A percentile compares a stretch with the other conserved stretches of the same genome.
phyloP scores from a whole-genome alignment of 1,140 invertebrate species.

The Cheumatopsyche charites region DNA sequence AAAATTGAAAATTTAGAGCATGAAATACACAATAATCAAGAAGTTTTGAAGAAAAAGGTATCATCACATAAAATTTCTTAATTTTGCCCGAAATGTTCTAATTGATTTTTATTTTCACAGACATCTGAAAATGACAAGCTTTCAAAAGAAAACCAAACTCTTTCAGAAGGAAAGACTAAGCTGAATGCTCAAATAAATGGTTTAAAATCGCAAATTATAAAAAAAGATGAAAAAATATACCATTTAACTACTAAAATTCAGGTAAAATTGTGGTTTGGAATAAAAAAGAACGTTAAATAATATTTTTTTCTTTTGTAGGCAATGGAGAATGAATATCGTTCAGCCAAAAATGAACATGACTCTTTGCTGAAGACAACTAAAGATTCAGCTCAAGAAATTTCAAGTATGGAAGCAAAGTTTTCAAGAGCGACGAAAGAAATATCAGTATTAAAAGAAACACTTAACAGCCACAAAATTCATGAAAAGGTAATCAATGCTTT shows the following conservation, averaged over 20 bases:
- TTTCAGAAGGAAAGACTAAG: conserved; percentile 8
- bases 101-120: conserved; percentile 13
- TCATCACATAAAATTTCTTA: conserved; percentile 7
- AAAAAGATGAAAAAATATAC: conserved; percentile 25
- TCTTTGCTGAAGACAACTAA: conserved; percentile 11
- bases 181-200: conserved; percentile 26
- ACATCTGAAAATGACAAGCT: conserved; percentile 16
- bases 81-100: background rate
- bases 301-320: conserved; percentile 10
- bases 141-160: conserved; percentile 17
- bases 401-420: conserved; percentile 23
- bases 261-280: conserved; percentile 3
- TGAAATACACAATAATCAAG: background rate
- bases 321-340: conserved; percentile 29
- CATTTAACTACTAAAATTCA: conserved; percentile 31
- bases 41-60: conserved; percentile 30
- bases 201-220: conserved; percentile 27
- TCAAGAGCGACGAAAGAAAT: conserved; percentile 37
- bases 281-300: background rate
- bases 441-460: conserved; percentile 26
- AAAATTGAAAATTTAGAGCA: conserved; percentile 24
- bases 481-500: conserved; percentile 43
- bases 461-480: conserved; percentile 11
- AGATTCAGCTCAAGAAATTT: conserved; percentile 27
- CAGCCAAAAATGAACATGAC: conserved; percentile 27